A percentile compares a stretch with the other conserved stretches of the same genome.
These are phyloP conservation scores for Triplophysa bombifrons DNA, from an alignment of 2,797 vertebrate species.

Conservation along the genomic window DNA sequence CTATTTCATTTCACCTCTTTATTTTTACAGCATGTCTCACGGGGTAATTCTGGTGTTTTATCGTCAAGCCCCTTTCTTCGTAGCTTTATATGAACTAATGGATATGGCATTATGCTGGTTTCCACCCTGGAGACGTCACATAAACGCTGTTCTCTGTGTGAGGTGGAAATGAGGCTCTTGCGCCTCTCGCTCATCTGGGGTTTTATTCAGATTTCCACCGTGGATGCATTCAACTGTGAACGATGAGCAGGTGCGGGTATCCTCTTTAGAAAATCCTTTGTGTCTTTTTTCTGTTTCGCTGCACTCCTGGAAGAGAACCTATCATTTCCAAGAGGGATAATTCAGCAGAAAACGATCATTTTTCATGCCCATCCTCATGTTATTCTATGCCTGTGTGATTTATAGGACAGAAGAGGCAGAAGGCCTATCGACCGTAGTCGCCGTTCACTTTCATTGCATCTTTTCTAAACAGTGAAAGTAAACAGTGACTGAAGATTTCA, in stretches of 20 bases:
- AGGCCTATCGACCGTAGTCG: background rate
- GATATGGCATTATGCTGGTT: constrained; percentile 8
- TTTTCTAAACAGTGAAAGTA: background rate
- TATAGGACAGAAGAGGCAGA: background rate
- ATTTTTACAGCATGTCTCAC: too few relatives aligned
- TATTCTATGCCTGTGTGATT: too few relatives aligned
- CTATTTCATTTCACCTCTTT: background rate
- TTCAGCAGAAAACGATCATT: background rate
- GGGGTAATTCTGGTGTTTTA: background rate
- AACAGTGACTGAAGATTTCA: background rate
- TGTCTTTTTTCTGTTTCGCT: background rate
- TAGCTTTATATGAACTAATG: constrained; percentile 11
- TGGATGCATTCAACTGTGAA: constrained; percentile 11
- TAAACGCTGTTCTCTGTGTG: constrained; percentile 25
- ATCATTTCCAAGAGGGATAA: background rate
- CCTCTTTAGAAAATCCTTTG: background rate
- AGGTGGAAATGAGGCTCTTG: constrained; percentile 38
- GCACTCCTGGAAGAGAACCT: background rate
- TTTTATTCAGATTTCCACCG: background rate
- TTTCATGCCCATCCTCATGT: background rate
- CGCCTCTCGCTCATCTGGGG: background rate
- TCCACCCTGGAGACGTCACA: constrained; percentile 24
- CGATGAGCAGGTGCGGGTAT: background rate
- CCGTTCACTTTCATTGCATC: background rate
- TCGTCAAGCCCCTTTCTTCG: background rate